These are phyloP conservation scores for Megaustenia siamemsis DNA, from an alignment of 2,888 invertebrate genomes.

Conservation along the genomic window DNA sequence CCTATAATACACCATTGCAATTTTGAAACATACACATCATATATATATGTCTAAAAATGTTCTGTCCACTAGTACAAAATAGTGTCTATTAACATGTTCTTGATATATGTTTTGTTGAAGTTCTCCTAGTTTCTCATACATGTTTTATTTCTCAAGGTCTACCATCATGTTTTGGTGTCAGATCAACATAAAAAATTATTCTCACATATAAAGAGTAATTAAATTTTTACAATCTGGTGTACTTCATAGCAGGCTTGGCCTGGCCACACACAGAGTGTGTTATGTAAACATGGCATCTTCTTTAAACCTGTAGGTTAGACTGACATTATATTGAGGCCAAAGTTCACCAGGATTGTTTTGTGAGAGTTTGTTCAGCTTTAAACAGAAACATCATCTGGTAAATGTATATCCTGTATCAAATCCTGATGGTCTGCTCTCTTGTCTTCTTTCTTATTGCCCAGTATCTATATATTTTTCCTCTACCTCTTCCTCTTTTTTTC, in stretches of 20 bases:
- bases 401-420: not conserved
- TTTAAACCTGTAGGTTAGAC: not conserved
- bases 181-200: no score
- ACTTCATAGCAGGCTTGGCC: not conserved
- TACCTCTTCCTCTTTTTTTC: not conserved
- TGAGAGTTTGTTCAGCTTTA: not conserved
- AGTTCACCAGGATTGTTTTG: not conserved
- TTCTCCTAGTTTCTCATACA: no score
- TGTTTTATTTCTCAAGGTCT: no score
- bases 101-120: no score
- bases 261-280: not conserved
- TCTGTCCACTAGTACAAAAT: no score
- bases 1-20: no score
- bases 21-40: no score
- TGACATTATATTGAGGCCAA: not conserved
- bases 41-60: no score
- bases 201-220: not conserved
- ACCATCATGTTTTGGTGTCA: no score
- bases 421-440: not conserved
- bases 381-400: not conserved
- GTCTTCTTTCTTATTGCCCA: not conserved
- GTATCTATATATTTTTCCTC: no score
- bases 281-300: conserved; percentile 11
- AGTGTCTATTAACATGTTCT: no score
- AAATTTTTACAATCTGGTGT: not conserved